Conservation (phyloP, 2,797 vertebrate genomes). For the Muraenolepis orangiensis region DNA sequence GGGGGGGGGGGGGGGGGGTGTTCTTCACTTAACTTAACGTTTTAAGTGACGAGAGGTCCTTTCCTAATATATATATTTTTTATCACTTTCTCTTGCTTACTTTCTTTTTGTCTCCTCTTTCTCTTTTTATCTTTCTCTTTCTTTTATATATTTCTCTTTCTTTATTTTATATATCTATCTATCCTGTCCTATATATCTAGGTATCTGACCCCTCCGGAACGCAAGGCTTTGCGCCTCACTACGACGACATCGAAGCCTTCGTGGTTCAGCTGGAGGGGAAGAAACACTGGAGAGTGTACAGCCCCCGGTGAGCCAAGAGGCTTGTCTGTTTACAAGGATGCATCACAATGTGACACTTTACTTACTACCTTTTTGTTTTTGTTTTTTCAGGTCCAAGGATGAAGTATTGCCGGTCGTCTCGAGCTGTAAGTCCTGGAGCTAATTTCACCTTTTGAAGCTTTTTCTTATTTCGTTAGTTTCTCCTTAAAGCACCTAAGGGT, state of each 20-base stretch:
- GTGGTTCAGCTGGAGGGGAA: constrained; percentile 94
- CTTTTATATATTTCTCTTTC: background rate
- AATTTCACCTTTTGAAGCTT: background rate
- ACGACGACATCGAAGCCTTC: constrained; percentile 97
- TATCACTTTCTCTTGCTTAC: background rate
- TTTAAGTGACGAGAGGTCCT: background rate
- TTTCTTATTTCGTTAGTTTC: too few species aligned
- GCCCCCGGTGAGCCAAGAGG: constrained; percentile 71
- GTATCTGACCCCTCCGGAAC: constrained; percentile 89
- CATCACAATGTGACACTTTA: background rate
- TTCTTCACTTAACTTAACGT: too few species aligned
- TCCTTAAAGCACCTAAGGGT: background rate
- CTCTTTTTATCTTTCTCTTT: background rate
- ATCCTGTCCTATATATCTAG: too few species aligned
- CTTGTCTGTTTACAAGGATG: background rate
- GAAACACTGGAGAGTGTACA: constrained; percentile 94
- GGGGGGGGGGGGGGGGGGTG: too few species aligned
- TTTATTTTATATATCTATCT: background rate
- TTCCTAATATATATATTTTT: background rate
- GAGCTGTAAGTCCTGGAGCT: constrained; percentile 70
- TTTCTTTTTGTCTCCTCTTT: background rate
- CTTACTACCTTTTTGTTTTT: too few species aligned
- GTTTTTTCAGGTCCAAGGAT: constrained; percentile 63
- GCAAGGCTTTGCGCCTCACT: constrained; percentile 96
- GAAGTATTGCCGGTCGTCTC: constrained; percentile 74